Conservation (phyloP, 2,888 invertebrate genomes). For the Drosophila mayaguana region DNA sequence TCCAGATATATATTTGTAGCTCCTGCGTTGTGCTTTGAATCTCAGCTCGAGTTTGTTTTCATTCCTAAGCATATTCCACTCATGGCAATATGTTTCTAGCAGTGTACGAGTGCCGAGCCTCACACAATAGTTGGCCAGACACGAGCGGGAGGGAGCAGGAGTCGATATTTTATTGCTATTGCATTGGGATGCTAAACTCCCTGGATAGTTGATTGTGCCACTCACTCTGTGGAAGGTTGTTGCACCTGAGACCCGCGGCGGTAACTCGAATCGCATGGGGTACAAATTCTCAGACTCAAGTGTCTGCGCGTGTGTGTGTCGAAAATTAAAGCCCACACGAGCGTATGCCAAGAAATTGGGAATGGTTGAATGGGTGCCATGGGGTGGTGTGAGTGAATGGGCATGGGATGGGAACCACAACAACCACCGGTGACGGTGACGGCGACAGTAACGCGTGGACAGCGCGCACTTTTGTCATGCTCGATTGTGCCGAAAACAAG, state of each 20-base stretch:
- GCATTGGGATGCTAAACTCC: slow-evolving; percentile 39
- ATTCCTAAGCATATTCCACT: not conserved
- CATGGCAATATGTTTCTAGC: slow-evolving; percentile 15
- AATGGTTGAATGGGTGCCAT: slow-evolving; percentile 2
- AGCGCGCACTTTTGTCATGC: slow-evolving; percentile 75
- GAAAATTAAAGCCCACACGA: slow-evolving; percentile 70
- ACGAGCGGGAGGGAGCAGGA: not conserved
- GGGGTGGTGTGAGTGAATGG: slow-evolving; percentile 18
- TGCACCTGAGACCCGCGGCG: slow-evolving; percentile 57
- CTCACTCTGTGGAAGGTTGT: slow-evolving; percentile 32
- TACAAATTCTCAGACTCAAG: slow-evolving; percentile 27
- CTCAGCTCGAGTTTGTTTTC: slow-evolving; percentile 4
- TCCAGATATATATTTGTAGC: not conserved
- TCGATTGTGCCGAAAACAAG: slow-evolving; percentile 81
- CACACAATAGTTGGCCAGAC: not conserved
- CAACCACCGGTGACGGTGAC: slow-evolving; percentile 66
- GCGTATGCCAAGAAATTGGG: slow-evolving; percentile 38
- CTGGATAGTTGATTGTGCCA: slow-evolving; percentile 22
- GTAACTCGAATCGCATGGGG: slow-evolving; percentile 28
- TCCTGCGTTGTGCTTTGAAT: not conserved
- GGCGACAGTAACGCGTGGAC: slow-evolving; percentile 68
- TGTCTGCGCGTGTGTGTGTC: slow-evolving; percentile 45
- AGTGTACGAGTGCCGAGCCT: not conserved
- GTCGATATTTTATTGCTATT: slow-evolving; percentile 22
- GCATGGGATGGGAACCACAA: slow-evolving; percentile 49